Evolutionary conservation across 1,140 invertebrate species (phyloP), one percentile per base, ranked within the genome.

Genomic region (Octopus bimaculoides): DNA sequence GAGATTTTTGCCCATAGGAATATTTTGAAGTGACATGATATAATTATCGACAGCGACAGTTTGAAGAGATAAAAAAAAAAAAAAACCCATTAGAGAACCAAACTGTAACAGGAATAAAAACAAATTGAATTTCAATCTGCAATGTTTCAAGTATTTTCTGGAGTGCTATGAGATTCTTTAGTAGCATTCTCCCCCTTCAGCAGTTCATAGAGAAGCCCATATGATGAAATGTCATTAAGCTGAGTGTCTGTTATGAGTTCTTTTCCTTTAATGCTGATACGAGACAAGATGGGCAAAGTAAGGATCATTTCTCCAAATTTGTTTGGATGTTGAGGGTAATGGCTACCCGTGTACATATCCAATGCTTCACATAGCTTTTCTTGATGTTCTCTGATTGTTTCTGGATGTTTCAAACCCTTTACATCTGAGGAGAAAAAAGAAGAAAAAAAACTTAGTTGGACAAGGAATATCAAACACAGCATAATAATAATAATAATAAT

Each of bases 271-370:
- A 97, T 96, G 91, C 96, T 98, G 82, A 96, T 97, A 86, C 96
- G 92, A 90, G 98, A 96, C 81, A 98, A 91, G 91, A 98, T 97
- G 56, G 97, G 96, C 90, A 98, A 96, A 83, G 96, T 92, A 76
- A 98, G 92, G 79, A 98, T 90, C 14, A 98, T 91, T 91, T 98
- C 96, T 26, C 97, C 97, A 91, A 98, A 98, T 92, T 98, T 98
- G 79, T 95, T 95, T 71, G 96, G 96, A 89, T 95, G 94, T 84
- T 97, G 94, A 9, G 96, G 96, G 91, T 97, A 98, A 90, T 97
- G 96, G 41, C 94, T 93, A 75, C 95, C 92, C 0, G 96, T 98
- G 89, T 98, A 99, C 73, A 95, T 94, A 88, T 97, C 95, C 74
- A 98, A 90, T 17, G 96, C 96, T 88, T 97, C 96, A 54, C 97